Base-by-base conservation (phyloP, 2,113 vertebrate species). In the Pelvicachromis taeniatus region DNA sequence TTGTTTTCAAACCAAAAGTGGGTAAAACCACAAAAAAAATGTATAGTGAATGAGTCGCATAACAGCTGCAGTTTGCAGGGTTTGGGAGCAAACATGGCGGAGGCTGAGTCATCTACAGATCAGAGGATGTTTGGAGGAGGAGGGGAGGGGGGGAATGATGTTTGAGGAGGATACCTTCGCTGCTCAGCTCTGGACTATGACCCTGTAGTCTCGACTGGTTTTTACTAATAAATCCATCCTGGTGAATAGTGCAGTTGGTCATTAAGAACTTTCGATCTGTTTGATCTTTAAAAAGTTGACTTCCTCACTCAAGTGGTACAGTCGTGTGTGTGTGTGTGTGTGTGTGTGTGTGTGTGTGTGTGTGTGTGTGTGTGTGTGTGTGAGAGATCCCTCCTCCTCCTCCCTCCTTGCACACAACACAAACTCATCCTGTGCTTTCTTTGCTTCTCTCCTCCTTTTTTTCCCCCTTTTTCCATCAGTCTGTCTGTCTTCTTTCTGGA, bases 61-160 rank as follows among this genome's bases (percentile, higher is more conserved):
- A 81, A 89, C 84, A 40, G 81, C 81, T 81, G 77, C 81, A 89
- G 82, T 88, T 92, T 90, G 65, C 90, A 85, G 85, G 83, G 63
- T 90, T 90, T 90, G 48, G 89, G 85, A 92, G 90, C 85, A 89
- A 95, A 95, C 93, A 94, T 95, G 95, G 93, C 92, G 4, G 91
- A 88, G 89, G 87, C 91, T 93, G 93, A 95, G 90, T 95, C 94
- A 94, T 94, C 86, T 79, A 16, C 85, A 80, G 90, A 90, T 87
- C 84, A 83, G 53, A 80, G 85, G 84, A 90, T 80, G 83, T 87
- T 85, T 85, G 48, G 84, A 40, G 77, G 58, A 73, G 85, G 77
- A 54, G 55, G 85, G 55, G 65, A n/a, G 26, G 85, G 85, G 73
- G 61, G 31, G 4, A 2, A 0, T 5, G 53, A 21, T 75, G 50